Evolutionary conservation across 1,140 invertebrate species (phyloP), one percentile per base, ranked within the genome.

Genomic region (Nephotettix cincticeps): DNA sequence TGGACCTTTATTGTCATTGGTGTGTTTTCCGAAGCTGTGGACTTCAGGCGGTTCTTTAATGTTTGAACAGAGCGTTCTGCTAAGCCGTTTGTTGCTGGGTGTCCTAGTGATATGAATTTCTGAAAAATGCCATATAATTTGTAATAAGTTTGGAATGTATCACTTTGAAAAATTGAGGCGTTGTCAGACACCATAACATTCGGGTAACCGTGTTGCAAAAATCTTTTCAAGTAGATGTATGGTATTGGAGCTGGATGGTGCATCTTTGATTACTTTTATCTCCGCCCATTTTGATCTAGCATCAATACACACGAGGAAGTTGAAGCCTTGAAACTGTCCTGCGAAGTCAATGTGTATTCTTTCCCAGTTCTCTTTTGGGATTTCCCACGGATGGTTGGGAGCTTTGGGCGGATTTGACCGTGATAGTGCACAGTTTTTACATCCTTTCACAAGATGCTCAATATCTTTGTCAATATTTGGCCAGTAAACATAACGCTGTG

Each of bases 1-100:
- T 56, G 54, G 21, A 56, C 23, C 21, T 56, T 56, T 21, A 14
- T 56, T 56, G 9, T 9, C 9, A 56, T 23, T 56, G 54, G 54
- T 56, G 84, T 9, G 9, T 56, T 21, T n/a, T 23, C 54, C 9
- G 9, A 11, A 1, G 23, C 25, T 21, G 47, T 65, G 2, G 40
- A 21, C 32, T 74, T 72, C 21, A 56, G 21, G 78, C 6, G 78
- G 76, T 68, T 9, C 64, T 81, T 81, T 1, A 81, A 32, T 17
- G 75, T 80, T 76, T 80, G 77, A 1, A 81, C 75, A 71, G 75
- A 73, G 30, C 74, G 32, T 75, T 80, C 78, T 9, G 74, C 79
- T 21, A 76, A 56, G 1, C 77, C 77, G 68, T 80, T 79, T 21
- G 73, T 76, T 13, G 75, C 72, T 45, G 77, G 75, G 70, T 78